These are phyloP conservation scores for Aptenodytes patagonicus DNA, from an alignment of 2,113 vertebrate species.

Conservation along the genomic window DNA sequence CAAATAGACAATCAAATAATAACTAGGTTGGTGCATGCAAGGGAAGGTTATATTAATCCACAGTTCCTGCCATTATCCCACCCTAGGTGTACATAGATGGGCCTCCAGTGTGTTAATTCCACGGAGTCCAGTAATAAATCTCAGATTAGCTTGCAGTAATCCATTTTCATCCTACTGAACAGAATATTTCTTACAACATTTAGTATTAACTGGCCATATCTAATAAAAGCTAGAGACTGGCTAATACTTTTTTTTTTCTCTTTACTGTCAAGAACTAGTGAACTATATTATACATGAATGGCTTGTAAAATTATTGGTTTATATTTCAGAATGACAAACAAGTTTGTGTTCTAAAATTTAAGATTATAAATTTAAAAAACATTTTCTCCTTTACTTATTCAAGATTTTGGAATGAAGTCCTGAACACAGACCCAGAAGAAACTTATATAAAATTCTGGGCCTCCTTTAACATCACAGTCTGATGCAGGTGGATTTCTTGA, in stretches of 20 bases:
- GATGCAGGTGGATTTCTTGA: not conserved
- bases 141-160: conserved; percentile 13
- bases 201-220: not conserved
- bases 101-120: not conserved
- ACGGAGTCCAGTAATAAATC: not conserved
- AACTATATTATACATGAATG: conserved; percentile 51
- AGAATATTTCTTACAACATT: not conserved
- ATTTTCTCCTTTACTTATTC: not conserved
- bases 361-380: not conserved
- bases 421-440: not conserved
- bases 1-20: not conserved
- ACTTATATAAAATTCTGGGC: not conserved
- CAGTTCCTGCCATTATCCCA: not conserved
- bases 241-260: not conserved
- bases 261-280: not conserved
- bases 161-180: not conserved
- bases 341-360: not conserved
- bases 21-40: not conserved
- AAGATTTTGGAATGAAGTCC: not conserved
- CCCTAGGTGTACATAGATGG: not conserved
- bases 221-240: not conserved
- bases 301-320: not conserved
- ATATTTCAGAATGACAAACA: not conserved
- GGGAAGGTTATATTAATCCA: not conserved
- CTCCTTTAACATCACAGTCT: not conserved